Conservation (phyloP, 2,113 vertebrate genomes). For the human region GRCh38 chr9:100771501-100772000, state of each 20-base stretch:
- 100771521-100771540: not conserved
- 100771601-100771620: not conserved
- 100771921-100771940: not conserved
- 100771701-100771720: not conserved
- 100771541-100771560: not conserved
- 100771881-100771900: not conserved
- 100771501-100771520: slow-evolving; percentile 7
- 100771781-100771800: not conserved
- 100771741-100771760: not conserved
- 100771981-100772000: not conserved
- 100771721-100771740: not conserved
- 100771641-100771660: not conserved
- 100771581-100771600: slow-evolving; percentile 21
- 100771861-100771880: not conserved
- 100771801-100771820: not conserved
- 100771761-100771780: not conserved
- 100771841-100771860: not conserved
- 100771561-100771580: not conserved
- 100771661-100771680: not conserved
- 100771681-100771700: not conserved
- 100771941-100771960: not conserved
- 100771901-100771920: not conserved
- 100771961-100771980: not conserved
- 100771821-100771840: not conserved
- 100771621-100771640: not conserved